Evolutionary conservation across 2,888 invertebrate species (phyloP), one percentile per base, ranked within the genome.

Genomic region (Oxycera nigricornis): DNA sequence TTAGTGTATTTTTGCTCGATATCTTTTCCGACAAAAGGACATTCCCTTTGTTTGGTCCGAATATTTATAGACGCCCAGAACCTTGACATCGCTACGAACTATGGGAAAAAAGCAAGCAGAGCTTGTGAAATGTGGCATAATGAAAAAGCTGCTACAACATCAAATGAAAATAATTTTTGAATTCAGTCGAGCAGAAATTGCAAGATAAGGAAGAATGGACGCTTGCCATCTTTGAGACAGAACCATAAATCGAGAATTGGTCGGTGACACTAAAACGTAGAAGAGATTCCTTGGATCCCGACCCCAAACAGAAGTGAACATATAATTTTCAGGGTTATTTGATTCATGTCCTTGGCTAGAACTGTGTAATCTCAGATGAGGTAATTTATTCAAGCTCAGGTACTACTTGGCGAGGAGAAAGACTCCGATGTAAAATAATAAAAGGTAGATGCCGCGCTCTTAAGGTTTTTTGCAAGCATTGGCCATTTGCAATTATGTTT

Each of bases 161-260:
- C 70, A 52, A 70, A 52, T 70, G 70, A 70, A 70, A 70, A 70
- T 70, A 70, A 70, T 70, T 70, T 70, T 70, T 70, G 70, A 70
- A 70, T 31, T 70, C 70, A 70, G 30, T 52, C 52, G 55, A 70
- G 52, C 24, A 70, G 70, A 70, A 70, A 52, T 52, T 31, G 70
- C 20, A 70, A 70, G 70, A 70, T 70, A 70, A 70, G 52, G 52
- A 24, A 24, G 22, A 31, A 20, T 35, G 50, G 31, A 30, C 17
- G 11, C 28, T n/a, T 46, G 9, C 24, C 52, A 41, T 70, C 31
- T 50, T 68, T n/a, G n/a, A 28, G 68, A 41, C 11, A 41, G 14
- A 41, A 55, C 52, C 7, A 70, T 70, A 70, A 70, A 70, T 70
- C 31, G 35, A 30, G 31, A 70, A 70, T 2, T 52, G 52, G 65